These are phyloP conservation scores for Trisateles emortualis DNA, from an alignment of 2,888 invertebrate genomes.

Conservation along the genomic window DNA sequence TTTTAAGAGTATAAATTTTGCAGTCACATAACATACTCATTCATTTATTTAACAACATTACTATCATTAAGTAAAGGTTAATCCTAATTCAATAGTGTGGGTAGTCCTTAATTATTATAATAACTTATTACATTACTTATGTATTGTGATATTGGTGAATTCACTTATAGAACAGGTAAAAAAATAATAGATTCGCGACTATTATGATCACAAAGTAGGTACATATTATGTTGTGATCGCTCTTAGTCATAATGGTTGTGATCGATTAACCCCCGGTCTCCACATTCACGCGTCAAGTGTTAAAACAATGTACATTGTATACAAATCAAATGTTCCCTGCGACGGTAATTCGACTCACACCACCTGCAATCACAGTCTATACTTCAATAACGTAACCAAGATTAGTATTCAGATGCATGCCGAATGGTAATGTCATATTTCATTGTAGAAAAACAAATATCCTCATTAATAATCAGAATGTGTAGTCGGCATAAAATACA, in stretches of 20 bases:
- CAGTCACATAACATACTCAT: too few species aligned
- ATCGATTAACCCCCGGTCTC: constrained; percentile 60
- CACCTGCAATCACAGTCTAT: constrained; percentile 45
- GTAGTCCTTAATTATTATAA: too few species aligned
- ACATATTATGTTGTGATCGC: constrained; percentile 58
- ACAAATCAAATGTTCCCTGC: constrained; percentile 75
- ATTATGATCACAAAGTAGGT: constrained; percentile 49
- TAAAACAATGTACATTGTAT: constrained; percentile 84
- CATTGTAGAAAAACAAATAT: constrained; percentile 33
- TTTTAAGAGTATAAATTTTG: too few species aligned
- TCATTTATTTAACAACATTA: too few species aligned
- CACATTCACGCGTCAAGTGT: constrained; percentile 50
- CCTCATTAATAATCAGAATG: constrained; percentile 24
- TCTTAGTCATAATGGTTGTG: constrained; percentile 38
- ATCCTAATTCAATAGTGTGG: too few species aligned
- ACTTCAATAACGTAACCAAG: constrained; percentile 47
- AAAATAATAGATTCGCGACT: constrained; percentile 18
- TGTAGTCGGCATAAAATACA: constrained; percentile 30
- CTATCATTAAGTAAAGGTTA: too few species aligned
- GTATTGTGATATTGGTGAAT: too few species aligned
- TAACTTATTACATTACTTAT: too few species aligned
- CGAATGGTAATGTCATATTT: constrained; percentile 43
- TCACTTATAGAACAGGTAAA: too few species aligned
- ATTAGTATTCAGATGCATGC: constrained; percentile 42
- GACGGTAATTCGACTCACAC: constrained; percentile 64